Base-by-base conservation (phyloP, 2,888 invertebrate genomes). In the Drosophila yooni region DNA sequence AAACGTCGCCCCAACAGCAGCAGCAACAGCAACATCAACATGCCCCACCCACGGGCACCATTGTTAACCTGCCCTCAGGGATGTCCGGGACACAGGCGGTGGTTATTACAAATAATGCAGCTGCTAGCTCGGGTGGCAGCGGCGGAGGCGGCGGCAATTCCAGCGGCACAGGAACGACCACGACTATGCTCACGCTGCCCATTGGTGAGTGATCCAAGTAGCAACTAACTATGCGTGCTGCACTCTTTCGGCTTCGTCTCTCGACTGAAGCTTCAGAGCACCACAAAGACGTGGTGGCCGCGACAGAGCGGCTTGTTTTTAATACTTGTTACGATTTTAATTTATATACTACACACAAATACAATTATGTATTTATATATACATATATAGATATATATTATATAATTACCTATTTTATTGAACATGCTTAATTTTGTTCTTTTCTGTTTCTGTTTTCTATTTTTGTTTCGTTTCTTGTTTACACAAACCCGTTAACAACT, bases 101-200 rank as follows among this genome's bases (percentile, higher is more conserved):
- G 57, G 93, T 93, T 25, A 90, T 93, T n/a, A 93, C 93, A 18
- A 93, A 91, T 68, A 81, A 79, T 58, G 81, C 80, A 8, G 76
- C 65, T 10, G 69, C 69, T 29, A 63, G 64, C 10, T 56, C 56
- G 8, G 69, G 70, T 18, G 80, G 69, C 15, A 61, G 59, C 51
- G 63, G 54, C 13, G 82, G 74, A 8, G 65, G 67, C 21, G 74
- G 71, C 5, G 66, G 71, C 29, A 75, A 68, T 43, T 66, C 53
- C 36, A 68, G 74, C 38, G 76, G 85, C 54, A 54, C 82, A 31
- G 89, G 85, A 6, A 68, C 76, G 34, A 84, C 88, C 31, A 91
- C 92, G 27, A 94, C 95, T 7, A 94, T 95, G 91, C 94, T 95
- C 53, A 95, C 95, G 65, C 91, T 95, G 81, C 95, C 95, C 74